phyloP scores from a whole-genome alignment of 1,140 invertebrate species.

The Idris sp. region DNA sequence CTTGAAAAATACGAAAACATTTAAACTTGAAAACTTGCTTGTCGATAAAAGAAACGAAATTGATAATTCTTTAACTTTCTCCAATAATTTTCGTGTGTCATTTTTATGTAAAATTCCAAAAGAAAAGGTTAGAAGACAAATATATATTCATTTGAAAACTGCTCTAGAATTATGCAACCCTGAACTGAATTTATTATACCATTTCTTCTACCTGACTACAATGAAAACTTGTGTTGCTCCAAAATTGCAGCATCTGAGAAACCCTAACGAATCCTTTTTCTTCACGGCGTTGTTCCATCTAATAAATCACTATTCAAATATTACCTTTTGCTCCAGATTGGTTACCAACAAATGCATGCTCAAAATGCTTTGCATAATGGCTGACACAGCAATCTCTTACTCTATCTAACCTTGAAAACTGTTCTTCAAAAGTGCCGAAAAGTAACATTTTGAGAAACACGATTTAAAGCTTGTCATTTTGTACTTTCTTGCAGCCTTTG shows the following conservation, averaged over 20 bases:
- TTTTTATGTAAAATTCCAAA: too few relatives aligned
- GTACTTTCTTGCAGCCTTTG: constrained; percentile 16
- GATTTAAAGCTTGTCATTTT: constrained; percentile 17
- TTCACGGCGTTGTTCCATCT: constrained; percentile 26
- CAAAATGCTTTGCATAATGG: constrained; percentile 1
- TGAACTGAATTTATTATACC: constrained; percentile 42
- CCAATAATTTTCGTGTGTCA: constrained; percentile 25
- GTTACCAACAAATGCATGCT: constrained; percentile 34
- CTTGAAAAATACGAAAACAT: constrained; percentile 3
- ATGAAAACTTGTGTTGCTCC: too few relatives aligned
- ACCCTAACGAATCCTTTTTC: constrained; percentile 54
- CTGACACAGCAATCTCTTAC: constrained; percentile 12
- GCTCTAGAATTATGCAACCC: constrained; percentile 57
- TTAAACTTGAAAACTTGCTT: too few relatives aligned
- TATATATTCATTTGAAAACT: constrained; percentile 44
- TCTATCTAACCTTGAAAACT: constrained; percentile 47
- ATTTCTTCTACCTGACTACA: constrained; percentile 33
- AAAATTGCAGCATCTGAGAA: constrained; percentile 48
- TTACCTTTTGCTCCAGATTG: constrained; percentile 45
- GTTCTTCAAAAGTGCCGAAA: too few relatives aligned
- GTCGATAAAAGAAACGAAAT: constrained; percentile 7
- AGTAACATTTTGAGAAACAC: too few relatives aligned
- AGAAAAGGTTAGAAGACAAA: constrained; percentile 26
- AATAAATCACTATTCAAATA: constrained; percentile 40
- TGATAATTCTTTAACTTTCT: constrained; percentile 47